A percentile compares a stretch with the other conserved stretches of the same genome.
Evolutionary conservation across 2,113 vertebrate genomes (phyloP).

Genomic region (Hemiprocne comata): DNA sequence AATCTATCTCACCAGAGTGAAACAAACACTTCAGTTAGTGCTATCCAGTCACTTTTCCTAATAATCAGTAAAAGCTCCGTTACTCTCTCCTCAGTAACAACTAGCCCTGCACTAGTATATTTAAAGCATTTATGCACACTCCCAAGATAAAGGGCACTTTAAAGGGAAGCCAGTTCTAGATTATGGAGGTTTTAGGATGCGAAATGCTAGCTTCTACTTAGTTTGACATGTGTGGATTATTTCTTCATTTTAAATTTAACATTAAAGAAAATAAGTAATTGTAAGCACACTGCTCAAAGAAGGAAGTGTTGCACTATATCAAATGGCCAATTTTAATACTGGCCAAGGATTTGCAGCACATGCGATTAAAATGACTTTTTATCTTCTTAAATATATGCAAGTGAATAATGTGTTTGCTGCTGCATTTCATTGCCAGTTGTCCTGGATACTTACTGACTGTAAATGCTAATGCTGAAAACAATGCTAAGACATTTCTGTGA

Average conservation of each 20-base stretch:
- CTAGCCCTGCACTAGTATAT: not conserved
- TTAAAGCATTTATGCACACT: not conserved
- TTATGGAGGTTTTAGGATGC: not conserved
- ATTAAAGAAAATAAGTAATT: not conserved
- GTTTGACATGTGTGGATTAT: not conserved
- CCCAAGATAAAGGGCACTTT: not conserved
- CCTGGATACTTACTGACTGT: slow-evolving; percentile 30
- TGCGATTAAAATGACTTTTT: not conserved
- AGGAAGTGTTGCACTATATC: not conserved
- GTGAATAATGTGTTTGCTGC: not conserved
- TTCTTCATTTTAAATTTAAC: not conserved
- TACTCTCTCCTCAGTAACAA: not conserved
- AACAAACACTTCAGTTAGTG: not conserved
- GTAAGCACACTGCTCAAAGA: not conserved
- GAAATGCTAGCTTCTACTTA: slow-evolving; percentile 9
- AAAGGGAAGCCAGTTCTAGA: not conserved
- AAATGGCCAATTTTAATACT: not conserved
- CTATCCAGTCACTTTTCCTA: not conserved
- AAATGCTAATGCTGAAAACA: slow-evolving; percentile 17
- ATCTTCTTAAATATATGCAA: not conserved
- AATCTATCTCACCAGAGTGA: not conserved
- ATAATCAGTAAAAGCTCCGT: not conserved
- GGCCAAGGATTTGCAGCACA: not conserved
- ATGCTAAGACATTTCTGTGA: not conserved
- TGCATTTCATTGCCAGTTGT: slow-evolving; percentile 49